Evolutionary conservation across 1,140 invertebrate species (phyloP), one percentile per base, ranked within the genome.

Genomic region (Diprion similis): DNA sequence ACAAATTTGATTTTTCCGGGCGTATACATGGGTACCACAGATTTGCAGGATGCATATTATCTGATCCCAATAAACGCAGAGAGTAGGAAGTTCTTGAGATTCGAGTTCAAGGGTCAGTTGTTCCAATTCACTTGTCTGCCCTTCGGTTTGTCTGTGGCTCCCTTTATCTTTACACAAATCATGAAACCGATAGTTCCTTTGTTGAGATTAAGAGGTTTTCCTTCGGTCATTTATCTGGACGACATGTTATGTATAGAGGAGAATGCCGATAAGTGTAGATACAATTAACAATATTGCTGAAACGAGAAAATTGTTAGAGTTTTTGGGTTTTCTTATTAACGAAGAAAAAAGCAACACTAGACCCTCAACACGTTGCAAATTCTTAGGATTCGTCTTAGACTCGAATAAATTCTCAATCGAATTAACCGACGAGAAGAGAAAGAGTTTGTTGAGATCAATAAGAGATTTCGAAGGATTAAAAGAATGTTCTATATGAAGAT

Each of bases 101-200:
- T 78, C 66, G 37, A 47, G 15, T 78, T 76, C 46, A 10, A 64
- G 15, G 59, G 45, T 68, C 45, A 73, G 66, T 19, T 76, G 8
- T 78, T 68, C 37, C 67, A 76, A 37, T 78, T 78, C 24, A 76
- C 71, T 8, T 78, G 73, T 70, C 17, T 83, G 64, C 81, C 78
- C 10, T 85, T 85, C 71, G 81, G 82, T 0, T 67, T 83, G 51
- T 77, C 48, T 10, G 75, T 70, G 7, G 78, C 78, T 0, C 78
- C 81, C 18, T 82, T 74, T 78, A 67, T 78, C 2, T 85, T 85
- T 67, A 84, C 82, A 67, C 81, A 82, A 75, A 47, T 83, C 1
- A 73, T 83, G 73, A 78, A 77, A 68, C 79, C 80, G 0, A 71
- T 80, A 15, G 37, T 80, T 15, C 59, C 70, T 15, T 66, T 73